Evolutionary conservation across 2,113 vertebrate species (phyloP).

Genomic region (Catharus fuscescens): DNA sequence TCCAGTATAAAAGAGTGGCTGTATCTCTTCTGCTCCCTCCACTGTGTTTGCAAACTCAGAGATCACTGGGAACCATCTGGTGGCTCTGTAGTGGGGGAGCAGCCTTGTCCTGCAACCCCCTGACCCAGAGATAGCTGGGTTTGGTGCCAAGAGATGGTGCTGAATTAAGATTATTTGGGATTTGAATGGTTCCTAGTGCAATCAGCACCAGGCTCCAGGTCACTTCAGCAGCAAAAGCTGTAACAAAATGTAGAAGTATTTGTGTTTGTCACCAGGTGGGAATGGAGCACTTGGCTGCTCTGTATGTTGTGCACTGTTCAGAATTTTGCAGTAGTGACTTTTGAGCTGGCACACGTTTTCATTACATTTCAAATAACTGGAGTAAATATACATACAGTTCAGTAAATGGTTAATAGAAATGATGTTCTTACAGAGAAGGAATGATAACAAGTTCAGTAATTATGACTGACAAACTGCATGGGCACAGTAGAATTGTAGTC

Average conservation of each 20-base stretch:
- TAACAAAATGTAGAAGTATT: not conserved
- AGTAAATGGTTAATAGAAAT: slow-evolving; percentile 17
- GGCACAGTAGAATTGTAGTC: not conserved
- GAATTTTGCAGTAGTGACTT: not conserved
- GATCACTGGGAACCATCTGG: not conserved
- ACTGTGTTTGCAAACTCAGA: not conserved
- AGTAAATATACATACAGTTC: not conserved
- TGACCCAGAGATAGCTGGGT: not conserved
- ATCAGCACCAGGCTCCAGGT: not conserved
- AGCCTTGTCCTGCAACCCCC: not conserved
- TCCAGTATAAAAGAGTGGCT: not conserved
- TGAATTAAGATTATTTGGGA: not conserved
- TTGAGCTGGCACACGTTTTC: not conserved
- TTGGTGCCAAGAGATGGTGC: not conserved
- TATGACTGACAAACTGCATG: not conserved
- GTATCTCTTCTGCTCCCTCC: not conserved
- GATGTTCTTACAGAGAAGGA: not conserved
- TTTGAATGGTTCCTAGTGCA: not conserved
- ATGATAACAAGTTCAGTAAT: slow-evolving; percentile 6
- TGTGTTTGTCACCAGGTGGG: not conserved
- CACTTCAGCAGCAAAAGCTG: not conserved
- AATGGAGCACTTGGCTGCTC: not conserved
- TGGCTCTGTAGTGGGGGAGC: not conserved
- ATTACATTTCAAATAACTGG: not conserved
- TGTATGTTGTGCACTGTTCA: not conserved